Conservation (phyloP, 2,888 invertebrate species). For the Odontocolon sp. region DNA sequence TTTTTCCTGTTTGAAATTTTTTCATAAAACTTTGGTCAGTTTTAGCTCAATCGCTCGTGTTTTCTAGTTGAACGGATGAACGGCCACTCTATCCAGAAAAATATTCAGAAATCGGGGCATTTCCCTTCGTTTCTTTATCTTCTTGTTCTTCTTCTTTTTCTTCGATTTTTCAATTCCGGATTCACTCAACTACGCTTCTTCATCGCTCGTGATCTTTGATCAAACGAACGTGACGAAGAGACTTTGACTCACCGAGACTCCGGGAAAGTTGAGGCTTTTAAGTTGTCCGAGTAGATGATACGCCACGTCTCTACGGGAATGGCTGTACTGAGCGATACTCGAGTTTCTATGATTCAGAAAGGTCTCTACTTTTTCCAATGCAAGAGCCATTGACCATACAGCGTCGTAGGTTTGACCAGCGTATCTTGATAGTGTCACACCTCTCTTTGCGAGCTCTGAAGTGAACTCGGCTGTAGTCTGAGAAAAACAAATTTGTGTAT, state of each 20-base stretch:
- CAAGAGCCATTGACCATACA: slow-evolving; percentile 93
- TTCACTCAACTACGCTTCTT: no score
- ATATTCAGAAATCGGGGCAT: no score
- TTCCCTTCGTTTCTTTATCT: neutral
- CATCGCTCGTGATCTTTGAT: neutral
- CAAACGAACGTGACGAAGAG: neutral
- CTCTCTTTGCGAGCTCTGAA: slow-evolving; percentile 83
- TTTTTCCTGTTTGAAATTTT: no score
- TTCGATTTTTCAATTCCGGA: neutral
- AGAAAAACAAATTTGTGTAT: no score
- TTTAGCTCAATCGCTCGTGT: no score
- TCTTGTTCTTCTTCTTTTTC: neutral
- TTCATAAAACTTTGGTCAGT: no score
- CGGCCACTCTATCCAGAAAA: no score
- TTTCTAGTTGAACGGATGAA: no score
- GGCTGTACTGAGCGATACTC: slow-evolving; percentile 86
- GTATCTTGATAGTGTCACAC: slow-evolving; percentile 85
- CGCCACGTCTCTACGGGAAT: slow-evolving; percentile 88
- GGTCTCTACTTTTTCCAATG: slow-evolving; percentile 86
- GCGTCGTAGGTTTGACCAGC: slow-evolving; percentile 94
- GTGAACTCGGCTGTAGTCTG: slow-evolving; percentile 87
- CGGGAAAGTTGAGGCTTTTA: slow-evolving; percentile 88
- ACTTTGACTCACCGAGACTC: slow-evolving; percentile 90
- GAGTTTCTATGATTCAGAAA: slow-evolving; percentile 81
- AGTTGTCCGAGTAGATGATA: slow-evolving; percentile 87